Conservation (phyloP, 1,140 invertebrate species). For the Zaprionus gabonicus region DNA sequence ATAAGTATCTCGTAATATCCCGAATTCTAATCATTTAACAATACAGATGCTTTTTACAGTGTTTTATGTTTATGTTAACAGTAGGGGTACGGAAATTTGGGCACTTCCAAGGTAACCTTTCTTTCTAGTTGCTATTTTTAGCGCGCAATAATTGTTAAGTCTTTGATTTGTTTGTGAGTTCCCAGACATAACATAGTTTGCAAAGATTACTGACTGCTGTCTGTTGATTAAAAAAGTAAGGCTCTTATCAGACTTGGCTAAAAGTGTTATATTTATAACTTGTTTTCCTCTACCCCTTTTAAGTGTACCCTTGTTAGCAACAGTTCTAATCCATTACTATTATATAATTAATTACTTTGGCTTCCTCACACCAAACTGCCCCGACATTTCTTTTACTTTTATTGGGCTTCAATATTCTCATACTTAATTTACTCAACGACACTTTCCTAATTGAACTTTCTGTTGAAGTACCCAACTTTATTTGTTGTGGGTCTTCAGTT, state of each 20-base stretch:
- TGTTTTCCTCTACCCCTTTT: neutral
- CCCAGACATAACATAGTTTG: neutral
- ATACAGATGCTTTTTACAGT: too few relatives aligned
- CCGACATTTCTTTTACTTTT: conserved; percentile 3
- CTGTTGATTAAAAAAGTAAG: conserved; percentile 2
- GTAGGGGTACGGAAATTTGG: neutral
- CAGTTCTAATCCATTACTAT: conserved; percentile 3
- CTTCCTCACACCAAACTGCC: conserved; percentile 1
- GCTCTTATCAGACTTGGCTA: neutral
- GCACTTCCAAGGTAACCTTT: neutral
- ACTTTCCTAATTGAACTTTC: conserved; percentile 21
- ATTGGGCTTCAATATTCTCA: neutral
- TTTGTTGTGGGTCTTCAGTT: neutral
- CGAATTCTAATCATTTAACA: too few relatives aligned
- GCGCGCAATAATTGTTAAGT: neutral
- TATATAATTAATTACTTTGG: conserved; percentile 16
- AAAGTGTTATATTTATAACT: conserved; percentile 1
- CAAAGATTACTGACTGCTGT: neutral
- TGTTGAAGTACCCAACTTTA: neutral
- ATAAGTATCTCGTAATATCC: neutral
- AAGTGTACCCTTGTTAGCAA: neutral
- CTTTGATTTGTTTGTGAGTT: neutral
- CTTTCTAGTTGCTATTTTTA: neutral
- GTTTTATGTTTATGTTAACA: neutral
- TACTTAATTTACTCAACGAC: conserved; percentile 4